A percentile compares a stretch with the other conserved stretches of the same genome.
Evolutionary conservation across 2,113 vertebrate species (phyloP).

Genomic region (Aspiorhynchus laticeps): DNA sequence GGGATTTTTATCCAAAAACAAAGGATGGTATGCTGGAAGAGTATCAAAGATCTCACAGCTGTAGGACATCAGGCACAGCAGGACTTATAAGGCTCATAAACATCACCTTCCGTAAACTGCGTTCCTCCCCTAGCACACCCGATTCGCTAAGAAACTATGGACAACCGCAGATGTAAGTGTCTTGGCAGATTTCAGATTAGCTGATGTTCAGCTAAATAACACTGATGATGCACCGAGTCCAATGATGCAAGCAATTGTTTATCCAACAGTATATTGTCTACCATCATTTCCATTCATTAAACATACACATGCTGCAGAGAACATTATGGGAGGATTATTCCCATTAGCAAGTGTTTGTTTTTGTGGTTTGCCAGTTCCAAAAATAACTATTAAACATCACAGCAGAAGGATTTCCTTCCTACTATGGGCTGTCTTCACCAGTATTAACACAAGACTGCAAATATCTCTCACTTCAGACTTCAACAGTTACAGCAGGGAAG

Average conservation of each 20-base stretch:
- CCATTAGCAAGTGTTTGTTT: constrained; percentile 28
- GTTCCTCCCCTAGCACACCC: constrained; percentile 26
- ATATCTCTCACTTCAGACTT: not conserved
- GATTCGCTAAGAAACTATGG: not conserved
- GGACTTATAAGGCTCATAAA: constrained; percentile 36
- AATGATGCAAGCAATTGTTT: too few relatives aligned
- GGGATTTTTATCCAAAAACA: constrained; percentile 29
- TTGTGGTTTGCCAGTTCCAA: constrained; percentile 28
- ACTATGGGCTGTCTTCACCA: constrained; percentile 23
- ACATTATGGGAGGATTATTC: constrained; percentile 21
- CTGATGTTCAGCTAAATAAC: not conserved
- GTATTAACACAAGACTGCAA: constrained; percentile 18
- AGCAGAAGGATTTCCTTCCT: constrained; percentile 38
- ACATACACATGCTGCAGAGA: not conserved
- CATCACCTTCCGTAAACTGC: constrained; percentile 41
- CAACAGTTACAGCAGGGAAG: not conserved
- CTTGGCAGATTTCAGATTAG: not conserved
- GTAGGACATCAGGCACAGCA: constrained; percentile 34
- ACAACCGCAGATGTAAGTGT: not conserved
- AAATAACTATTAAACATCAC: constrained; percentile 33
- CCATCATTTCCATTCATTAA: too few relatives aligned
- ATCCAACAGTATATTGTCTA: not conserved
- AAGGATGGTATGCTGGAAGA: constrained; percentile 31
- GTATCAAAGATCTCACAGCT: constrained; percentile 46
- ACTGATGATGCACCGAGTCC: not conserved